Conservation (phyloP, 2,888 invertebrate species). For the Apamea sordens region DNA sequence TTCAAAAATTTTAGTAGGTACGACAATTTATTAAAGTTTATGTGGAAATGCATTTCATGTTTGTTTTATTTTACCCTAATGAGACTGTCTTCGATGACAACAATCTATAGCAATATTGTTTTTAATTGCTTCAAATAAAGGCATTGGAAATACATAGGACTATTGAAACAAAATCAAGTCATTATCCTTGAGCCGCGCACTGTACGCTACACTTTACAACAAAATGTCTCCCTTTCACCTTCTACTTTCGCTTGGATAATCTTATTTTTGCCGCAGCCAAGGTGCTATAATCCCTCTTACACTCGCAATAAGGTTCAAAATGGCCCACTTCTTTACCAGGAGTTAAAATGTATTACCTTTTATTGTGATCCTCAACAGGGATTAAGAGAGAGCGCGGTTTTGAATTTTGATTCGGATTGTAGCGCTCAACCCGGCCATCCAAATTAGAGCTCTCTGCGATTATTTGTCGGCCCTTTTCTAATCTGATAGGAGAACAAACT, state of each 20-base stretch:
- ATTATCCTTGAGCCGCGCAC: conserved; percentile 61
- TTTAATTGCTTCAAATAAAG: background rate
- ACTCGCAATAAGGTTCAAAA: conserved; percentile 77
- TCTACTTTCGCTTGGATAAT: conserved; percentile 90
- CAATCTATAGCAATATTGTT: no score
- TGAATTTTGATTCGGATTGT: conserved; percentile 90
- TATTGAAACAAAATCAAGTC: conserved; percentile 52
- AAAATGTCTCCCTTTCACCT: conserved; percentile 90
- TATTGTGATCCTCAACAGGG: conserved; percentile 91
- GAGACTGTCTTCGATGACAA: background rate
- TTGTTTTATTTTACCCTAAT: conserved; percentile 7
- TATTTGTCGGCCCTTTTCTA: conserved; percentile 80
- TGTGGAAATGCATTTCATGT: background rate
- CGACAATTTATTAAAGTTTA: background rate
- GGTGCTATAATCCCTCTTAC: conserved; percentile 75
- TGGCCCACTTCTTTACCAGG: conserved; percentile 71
- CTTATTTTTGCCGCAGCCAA: conserved; percentile 84
- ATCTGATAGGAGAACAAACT: conserved; percentile 67
- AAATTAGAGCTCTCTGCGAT: conserved; percentile 83
- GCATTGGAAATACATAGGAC: background rate
- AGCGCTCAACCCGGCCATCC: conserved; percentile 82
- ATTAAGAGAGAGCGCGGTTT: conserved; percentile 90
- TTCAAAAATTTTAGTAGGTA: background rate
- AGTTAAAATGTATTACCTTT: conserved; percentile 91
- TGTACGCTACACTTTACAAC: conserved; percentile 78